Percentiles rank a stretch among this genome's conserved stretches.
phyloP scores from a whole-genome alignment of 2,888 invertebrate species.

The Apamea sordens region DNA sequence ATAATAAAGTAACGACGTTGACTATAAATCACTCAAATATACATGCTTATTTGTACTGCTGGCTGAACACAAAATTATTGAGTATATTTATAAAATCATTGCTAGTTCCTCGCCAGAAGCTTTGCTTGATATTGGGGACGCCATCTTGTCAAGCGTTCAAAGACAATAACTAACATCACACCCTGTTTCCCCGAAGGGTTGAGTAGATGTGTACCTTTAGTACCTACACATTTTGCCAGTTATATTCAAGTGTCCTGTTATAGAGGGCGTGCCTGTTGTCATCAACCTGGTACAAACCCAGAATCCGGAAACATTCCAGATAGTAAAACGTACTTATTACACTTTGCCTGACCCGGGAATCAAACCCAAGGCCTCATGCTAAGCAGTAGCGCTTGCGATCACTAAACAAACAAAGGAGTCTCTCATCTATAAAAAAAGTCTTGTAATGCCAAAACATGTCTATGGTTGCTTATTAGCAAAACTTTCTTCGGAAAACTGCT shows the following conservation, averaged over 20 bases:
- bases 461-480: not conserved
- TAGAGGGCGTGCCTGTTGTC: no score
- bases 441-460: not conserved
- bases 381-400: not conserved
- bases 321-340: not conserved
- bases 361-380: not conserved
- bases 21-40: constrained; percentile 78
- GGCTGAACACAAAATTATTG: constrained; percentile 60
- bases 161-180: not conserved
- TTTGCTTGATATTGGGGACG: constrained; percentile 17
- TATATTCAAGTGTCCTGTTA: no score
- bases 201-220: no score
- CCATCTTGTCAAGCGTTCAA: not conserved
- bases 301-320: not conserved
- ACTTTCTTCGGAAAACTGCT: not conserved
- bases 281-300: not conserved
- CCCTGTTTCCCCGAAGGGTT: no score
- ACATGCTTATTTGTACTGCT: constrained; percentile 67
- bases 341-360: not conserved
- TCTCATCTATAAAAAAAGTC: not conserved
- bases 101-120: constrained; percentile 25
- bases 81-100: constrained; percentile 56
- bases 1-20: constrained; percentile 81
- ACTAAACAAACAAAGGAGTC: not conserved
- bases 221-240: no score